Percentiles rank a stretch among this genome's conserved stretches.
Conservation (phyloP, 2,797 vertebrate species). For the Mormyrus hasselquistii region DNA sequence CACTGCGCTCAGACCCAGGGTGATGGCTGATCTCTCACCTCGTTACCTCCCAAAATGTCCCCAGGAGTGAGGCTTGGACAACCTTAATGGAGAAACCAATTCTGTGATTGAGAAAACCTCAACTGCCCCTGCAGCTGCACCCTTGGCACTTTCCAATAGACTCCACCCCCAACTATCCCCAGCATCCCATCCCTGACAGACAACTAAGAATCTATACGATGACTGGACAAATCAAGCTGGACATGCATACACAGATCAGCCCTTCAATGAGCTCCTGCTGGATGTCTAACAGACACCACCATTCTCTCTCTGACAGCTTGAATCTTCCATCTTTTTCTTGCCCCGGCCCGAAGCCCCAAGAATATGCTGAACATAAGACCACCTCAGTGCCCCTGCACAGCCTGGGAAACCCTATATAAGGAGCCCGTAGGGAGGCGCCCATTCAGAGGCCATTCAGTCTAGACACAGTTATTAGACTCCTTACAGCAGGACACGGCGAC, state of each 20-base stretch:
- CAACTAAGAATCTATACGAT: not conserved
- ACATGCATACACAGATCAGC: slow-evolving; percentile 37
- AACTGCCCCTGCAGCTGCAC: slow-evolving; percentile 6
- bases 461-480: not conserved
- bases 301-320: slow-evolving; percentile 8
- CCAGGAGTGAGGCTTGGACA: slow-evolving; percentile 7
- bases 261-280: slow-evolving; percentile 12
- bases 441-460: not conserved
- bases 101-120: slow-evolving; percentile 15
- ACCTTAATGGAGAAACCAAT: slow-evolving; percentile 24
- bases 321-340: not conserved
- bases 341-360: not conserved
- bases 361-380: not conserved
- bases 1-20: slow-evolving; percentile 28
- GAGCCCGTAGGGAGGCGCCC: not conserved
- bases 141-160: not conserved
- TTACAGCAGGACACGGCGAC: not conserved
- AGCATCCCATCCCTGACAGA: not conserved
- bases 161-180: not conserved
- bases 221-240: not conserved
- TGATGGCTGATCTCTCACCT: slow-evolving; percentile 27
- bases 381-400: too few species aligned
- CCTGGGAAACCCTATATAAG: not conserved
- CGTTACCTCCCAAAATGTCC: not conserved
- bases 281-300: not conserved